Evolutionary conservation across 2,888 invertebrate genomes (phyloP), one percentile per base, ranked within the genome.

Genomic region (Perithous albicinctus): DNA sequence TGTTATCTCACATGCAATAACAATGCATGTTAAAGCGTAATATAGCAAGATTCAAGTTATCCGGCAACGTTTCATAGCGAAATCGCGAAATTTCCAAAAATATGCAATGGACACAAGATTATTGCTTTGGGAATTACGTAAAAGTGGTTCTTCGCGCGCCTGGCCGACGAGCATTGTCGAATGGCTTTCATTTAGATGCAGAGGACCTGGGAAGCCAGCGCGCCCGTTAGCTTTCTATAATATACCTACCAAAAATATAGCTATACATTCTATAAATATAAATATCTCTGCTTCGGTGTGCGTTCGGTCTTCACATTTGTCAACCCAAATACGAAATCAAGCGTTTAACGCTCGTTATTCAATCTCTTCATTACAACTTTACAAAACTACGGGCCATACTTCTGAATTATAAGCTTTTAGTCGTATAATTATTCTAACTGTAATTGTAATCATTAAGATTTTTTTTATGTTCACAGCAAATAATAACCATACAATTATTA

Each of bases 251-350:
- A 75, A 78, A 23, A 43, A 70, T 64, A 70, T 64, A 59, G 5
- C 78, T 78, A 69, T 78, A 74, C 61, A 29, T 29, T 18, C 73
- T 38, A 74, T 59, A 78, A 73, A 70, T 84, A 84, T 84, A 84
- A 84, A 84, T 84, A 84, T 80, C 80, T 72, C 77, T 67, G 56
- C 76, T 73, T 63, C 23, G 48, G 56, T 72, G 56, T 63, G 67
- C 51, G 66, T 69, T 54, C 64, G 56, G 32, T 59, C 32, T 61
- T 70, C 67, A 51, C 61, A 70, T 82, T 73, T 76, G 72, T 78
- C 82, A 78, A 80, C 74, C 84, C 69, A 74, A 70, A 82, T 77
- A 70, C 59, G 77, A 77, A 29, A 73, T 69, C 48, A 61, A 56
- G 38, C 48, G 35, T 69, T 61, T 38, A 51, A 32, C 64, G 48